phyloP scores from a whole-genome alignment of 2,888 invertebrate species.

The Drosophila helvetica region DNA sequence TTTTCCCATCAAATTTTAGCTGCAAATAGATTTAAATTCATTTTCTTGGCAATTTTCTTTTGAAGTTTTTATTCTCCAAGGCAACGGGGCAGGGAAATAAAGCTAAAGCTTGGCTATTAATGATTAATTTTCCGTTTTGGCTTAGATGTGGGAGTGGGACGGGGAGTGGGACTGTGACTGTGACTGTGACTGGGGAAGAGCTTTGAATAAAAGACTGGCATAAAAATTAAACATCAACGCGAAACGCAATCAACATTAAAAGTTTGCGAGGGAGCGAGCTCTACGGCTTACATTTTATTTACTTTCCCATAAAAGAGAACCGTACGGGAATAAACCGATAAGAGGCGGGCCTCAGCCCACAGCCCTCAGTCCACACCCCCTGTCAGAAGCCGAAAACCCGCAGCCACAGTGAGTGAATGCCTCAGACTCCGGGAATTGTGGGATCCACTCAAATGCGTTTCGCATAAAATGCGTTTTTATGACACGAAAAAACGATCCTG shows the following conservation, averaged over 20 bases:
- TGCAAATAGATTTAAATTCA: slow-evolving; percentile 69
- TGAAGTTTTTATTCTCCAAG: slow-evolving; percentile 23
- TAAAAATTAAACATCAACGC: slow-evolving; percentile 74
- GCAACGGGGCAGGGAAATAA: slow-evolving; percentile 27
- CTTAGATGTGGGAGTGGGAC: not conserved
- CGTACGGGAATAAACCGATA: slow-evolving; percentile 46
- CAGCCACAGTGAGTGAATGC: slow-evolving; percentile 1
- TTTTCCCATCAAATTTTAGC: slow-evolving; percentile 63
- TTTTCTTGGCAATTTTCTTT: slow-evolving; percentile 58
- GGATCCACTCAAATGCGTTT: slow-evolving; percentile 70
- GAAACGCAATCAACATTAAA: slow-evolving; percentile 77
- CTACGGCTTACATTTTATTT: slow-evolving; percentile 61
- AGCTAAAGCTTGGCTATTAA: slow-evolving; percentile 57
- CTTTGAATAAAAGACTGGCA: slow-evolving; percentile 50
- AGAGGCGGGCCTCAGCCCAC: slow-evolving; percentile 23
- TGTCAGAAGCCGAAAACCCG: slow-evolving; percentile 7
- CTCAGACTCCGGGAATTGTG: slow-evolving; percentile 22
- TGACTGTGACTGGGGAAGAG: slow-evolving; percentile 11
- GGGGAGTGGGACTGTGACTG: not conserved
- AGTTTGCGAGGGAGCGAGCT: slow-evolving; percentile 64
- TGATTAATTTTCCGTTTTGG: slow-evolving; percentile 65
- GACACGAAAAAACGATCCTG: slow-evolving; percentile 77
- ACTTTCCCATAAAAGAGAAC: slow-evolving; percentile 70
- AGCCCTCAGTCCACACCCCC: not conserved
- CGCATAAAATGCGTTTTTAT: slow-evolving; percentile 81